Conservation (phyloP, 2,888 invertebrate genomes). For the Drosophila neoperkinsi region DNA sequence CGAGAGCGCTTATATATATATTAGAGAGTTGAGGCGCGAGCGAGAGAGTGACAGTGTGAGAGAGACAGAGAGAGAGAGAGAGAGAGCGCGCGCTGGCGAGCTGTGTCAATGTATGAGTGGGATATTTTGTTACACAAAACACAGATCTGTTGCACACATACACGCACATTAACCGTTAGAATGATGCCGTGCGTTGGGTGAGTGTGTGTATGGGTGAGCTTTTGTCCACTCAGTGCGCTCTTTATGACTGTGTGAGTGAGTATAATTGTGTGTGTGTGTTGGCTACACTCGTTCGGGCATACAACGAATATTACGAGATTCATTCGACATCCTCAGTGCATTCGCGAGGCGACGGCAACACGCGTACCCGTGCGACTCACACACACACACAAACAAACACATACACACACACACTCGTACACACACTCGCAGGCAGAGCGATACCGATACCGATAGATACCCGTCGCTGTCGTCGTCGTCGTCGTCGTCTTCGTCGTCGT, state of each 20-base stretch:
- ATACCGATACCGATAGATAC: conserved; percentile 65
- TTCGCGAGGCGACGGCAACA: conserved; percentile 37
- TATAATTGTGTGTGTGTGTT: conserved; percentile 12
- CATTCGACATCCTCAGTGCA: conserved; percentile 67
- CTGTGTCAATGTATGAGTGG: conserved; percentile 46
- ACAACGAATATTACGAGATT: conserved; percentile 54
- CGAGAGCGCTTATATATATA: conserved; percentile 17
- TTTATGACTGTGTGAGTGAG: conserved; percentile 17
- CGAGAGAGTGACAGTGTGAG: neutral
- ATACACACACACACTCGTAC: neutral
- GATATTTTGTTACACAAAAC: conserved; percentile 80
- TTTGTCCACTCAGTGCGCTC: conserved; percentile 41
- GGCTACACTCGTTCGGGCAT: conserved; percentile 18
- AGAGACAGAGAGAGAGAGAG: conserved; percentile 2
- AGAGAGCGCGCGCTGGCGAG: conserved; percentile 8
- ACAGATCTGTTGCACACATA: conserved; percentile 67
- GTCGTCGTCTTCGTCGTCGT: conserved; percentile 7
- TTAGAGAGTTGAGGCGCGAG: conserved; percentile 16
- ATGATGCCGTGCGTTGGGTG: conserved; percentile 27
- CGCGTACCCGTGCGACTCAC: conserved; percentile 16
- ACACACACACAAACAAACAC: conserved; percentile 11
- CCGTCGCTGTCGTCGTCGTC: conserved; percentile 7
- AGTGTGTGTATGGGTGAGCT: conserved; percentile 33
- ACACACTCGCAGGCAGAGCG: conserved; percentile 29
- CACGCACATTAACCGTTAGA: conserved; percentile 62